Conservation (phyloP, 2,797 vertebrate genomes). For the Danio choprae region DNA sequence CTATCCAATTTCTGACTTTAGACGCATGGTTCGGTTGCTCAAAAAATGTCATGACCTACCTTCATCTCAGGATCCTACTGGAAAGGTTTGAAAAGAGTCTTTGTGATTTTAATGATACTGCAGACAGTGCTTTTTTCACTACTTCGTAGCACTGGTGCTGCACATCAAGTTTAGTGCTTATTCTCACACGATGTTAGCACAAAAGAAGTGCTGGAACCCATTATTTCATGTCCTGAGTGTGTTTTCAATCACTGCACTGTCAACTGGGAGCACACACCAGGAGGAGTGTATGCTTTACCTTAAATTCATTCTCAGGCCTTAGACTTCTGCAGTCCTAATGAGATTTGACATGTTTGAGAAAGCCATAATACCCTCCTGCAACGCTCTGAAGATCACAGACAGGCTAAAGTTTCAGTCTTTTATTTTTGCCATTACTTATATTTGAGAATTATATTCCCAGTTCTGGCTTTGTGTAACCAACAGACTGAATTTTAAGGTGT, state of each 20-base stretch:
- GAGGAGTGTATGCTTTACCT: conserved; percentile 50
- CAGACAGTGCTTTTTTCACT: background rate
- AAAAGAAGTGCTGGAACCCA: conserved; percentile 35
- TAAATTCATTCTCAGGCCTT: conserved; percentile 41
- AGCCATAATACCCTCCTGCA: conserved; percentile 24
- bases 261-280: conserved; percentile 35
- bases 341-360: conserved; percentile 39
- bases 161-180: background rate
- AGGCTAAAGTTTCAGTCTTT: background rate
- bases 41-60: conserved; percentile 36
- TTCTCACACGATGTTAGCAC: conserved; percentile 9
- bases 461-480: background rate
- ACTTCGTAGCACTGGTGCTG: background rate
- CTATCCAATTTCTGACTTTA: conserved; percentile 47
- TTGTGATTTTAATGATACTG: background rate
- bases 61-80: conserved; percentile 48
- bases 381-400: background rate
- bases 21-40: conserved; percentile 52
- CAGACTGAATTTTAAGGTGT: background rate
- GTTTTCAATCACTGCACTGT: conserved; percentile 58
- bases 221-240: conserved; percentile 19
- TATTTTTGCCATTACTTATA: background rate
- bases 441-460: background rate
- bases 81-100: background rate
- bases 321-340: conserved; percentile 21